These are phyloP conservation scores for Lithophane ornitopus DNA, from an alignment of 2,888 invertebrate genomes.

Conservation along the genomic window DNA sequence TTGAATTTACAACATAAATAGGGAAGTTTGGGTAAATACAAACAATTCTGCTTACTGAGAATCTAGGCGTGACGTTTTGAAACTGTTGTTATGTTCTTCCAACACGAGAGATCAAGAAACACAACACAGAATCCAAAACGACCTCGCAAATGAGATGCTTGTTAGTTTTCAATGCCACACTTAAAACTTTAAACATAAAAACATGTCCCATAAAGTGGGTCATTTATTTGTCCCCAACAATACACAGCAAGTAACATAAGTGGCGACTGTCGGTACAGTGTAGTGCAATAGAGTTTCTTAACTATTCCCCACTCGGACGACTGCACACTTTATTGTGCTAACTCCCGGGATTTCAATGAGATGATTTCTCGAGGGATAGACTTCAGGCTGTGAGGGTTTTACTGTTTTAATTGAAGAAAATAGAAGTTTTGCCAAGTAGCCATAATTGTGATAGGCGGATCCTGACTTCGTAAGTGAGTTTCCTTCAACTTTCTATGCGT, in stretches of 20 bases:
- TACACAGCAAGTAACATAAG: conserved; percentile 59
- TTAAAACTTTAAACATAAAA: conserved; percentile 51
- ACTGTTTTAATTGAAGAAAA: conserved; percentile 40
- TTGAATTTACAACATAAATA: not conserved
- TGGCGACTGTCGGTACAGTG: conserved; percentile 59
- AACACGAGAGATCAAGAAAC: not conserved
- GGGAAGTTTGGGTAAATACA: not conserved
- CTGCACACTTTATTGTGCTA: conserved; percentile 57
- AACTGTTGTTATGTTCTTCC: not conserved
- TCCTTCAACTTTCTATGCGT: not conserved
- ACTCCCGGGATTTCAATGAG: conserved; percentile 51
- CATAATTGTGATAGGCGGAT: not conserved
- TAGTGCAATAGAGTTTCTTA: conserved; percentile 66
- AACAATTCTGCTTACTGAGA: not conserved
- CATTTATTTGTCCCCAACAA: conserved; percentile 42
- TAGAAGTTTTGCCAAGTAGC: conserved; percentile 13
- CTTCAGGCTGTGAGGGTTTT: conserved; percentile 38
- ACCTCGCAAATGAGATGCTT: conserved; percentile 12
- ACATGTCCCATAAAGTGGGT: conserved; percentile 39
- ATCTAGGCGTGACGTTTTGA: too few relatives aligned
- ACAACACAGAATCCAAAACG: not conserved
- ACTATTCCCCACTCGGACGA: conserved; percentile 63
- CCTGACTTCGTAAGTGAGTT: not conserved
- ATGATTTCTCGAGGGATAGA: conserved; percentile 63
- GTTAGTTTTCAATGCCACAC: conserved; percentile 44